Conservation (phyloP, 2,113 vertebrate species). For the Polyodon spathula region DNA sequence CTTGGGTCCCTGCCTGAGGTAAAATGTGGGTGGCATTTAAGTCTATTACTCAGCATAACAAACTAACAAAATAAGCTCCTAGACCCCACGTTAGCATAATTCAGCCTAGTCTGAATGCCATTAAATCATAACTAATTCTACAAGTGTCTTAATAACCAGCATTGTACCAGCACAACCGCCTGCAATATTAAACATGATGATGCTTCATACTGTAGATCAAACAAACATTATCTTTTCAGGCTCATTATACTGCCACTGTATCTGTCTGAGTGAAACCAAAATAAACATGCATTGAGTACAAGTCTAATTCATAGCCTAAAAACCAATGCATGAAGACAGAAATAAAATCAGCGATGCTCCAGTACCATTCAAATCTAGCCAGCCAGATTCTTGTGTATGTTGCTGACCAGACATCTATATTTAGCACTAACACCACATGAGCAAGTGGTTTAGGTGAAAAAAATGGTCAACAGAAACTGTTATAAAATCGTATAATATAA, state of each 20-base stretch:
- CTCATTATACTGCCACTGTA: not conserved
- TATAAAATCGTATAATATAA: too few species aligned
- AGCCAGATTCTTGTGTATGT: too few species aligned
- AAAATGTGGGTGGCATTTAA: conserved; percentile 31
- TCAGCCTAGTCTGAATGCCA: conserved; percentile 16
- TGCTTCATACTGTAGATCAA: conserved; percentile 14
- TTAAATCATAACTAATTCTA: too few species aligned
- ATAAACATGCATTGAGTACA: conserved; percentile 15
- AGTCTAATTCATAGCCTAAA: too few species aligned
- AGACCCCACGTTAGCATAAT: conserved; percentile 23
- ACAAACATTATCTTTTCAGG: not conserved
- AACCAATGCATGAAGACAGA: too few species aligned
- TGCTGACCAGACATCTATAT: too few species aligned
- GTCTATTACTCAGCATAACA: conserved; percentile 32
- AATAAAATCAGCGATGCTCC: too few species aligned
- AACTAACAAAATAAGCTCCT: conserved; percentile 26
- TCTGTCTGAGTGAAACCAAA: conserved; percentile 21
- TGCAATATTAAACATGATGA: conserved; percentile 14
- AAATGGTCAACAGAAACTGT: too few species aligned
- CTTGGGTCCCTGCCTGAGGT: conserved; percentile 27
- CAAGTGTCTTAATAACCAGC: too few species aligned
- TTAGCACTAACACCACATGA: too few species aligned
- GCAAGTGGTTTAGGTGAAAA: too few species aligned
- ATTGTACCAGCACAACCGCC: conserved; percentile 5
- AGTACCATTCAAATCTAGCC: too few species aligned